Conservation (phyloP, 2,113 vertebrate genomes). For the Willisornis vidua region DNA sequence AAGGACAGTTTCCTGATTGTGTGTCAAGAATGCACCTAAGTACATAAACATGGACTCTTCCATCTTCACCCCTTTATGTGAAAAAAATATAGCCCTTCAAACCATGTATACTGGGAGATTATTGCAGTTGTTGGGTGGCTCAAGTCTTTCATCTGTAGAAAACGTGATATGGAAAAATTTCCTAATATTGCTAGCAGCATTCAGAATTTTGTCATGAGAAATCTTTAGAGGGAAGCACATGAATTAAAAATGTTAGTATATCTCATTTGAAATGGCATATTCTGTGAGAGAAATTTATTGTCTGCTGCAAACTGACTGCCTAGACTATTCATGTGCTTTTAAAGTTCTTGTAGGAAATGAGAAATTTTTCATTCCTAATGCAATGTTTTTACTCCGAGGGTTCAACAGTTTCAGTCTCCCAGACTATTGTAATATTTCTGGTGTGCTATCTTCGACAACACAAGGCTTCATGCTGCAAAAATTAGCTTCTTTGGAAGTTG, state of each 20-base stretch:
- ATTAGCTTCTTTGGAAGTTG: not conserved
- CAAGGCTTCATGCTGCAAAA: not conserved
- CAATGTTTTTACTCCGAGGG: slow-evolving; percentile 21
- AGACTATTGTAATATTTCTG: slow-evolving; percentile 15
- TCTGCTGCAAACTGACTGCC: not conserved
- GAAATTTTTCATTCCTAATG: slow-evolving; percentile 58
- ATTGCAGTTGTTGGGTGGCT: slow-evolving; percentile 13
- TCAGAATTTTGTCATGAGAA: slow-evolving; percentile 37
- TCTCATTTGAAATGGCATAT: not conserved
- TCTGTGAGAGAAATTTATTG: not conserved
- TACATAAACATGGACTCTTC: not conserved
- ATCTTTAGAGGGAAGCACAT: slow-evolving; percentile 3
- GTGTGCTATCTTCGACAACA: not conserved
- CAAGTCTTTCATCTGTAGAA: not conserved
- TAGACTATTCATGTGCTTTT: slow-evolving; percentile 13
- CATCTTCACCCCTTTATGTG: not conserved
- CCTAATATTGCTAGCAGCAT: not conserved
- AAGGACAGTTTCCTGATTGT: slow-evolving; percentile 1
- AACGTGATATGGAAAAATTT: slow-evolving; percentile 17
- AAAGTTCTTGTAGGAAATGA: slow-evolving; percentile 39
- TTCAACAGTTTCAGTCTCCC: slow-evolving; percentile 33
- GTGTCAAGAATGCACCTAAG: not conserved
- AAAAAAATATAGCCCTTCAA: not conserved
- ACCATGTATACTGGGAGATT: not conserved
- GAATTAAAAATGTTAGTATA: slow-evolving; percentile 36